These are phyloP conservation scores for Drosophila watanabei DNA, from an alignment of 1,140 invertebrate species.

Conservation along the genomic window DNA sequence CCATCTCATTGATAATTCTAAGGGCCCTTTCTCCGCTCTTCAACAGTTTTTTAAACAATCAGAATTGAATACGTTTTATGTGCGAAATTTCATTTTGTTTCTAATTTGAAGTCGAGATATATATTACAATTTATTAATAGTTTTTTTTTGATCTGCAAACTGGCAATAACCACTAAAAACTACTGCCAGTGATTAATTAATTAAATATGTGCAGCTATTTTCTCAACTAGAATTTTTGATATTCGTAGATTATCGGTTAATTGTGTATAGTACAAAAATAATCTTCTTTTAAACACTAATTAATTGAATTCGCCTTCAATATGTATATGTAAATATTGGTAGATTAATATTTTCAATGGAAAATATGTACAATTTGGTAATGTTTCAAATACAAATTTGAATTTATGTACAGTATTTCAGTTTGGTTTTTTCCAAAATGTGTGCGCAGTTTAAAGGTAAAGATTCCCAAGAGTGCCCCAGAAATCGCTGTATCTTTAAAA, in stretches of 20 bases:
- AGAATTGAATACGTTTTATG: constrained; percentile 28
- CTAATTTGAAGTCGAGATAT: constrained; percentile 54
- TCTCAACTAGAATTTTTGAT: constrained; percentile 15
- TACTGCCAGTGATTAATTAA: constrained; percentile 28
- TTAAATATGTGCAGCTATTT: constrained; percentile 26
- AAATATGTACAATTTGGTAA: constrained; percentile 33
- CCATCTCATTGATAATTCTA: constrained; percentile 24
- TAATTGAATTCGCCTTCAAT: constrained; percentile 36
- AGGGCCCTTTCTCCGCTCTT: constrained; percentile 14
- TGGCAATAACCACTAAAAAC: constrained; percentile 50
- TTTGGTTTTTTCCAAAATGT: constrained; percentile 25
- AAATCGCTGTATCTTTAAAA: background rate
- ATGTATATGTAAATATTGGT: constrained; percentile 1
- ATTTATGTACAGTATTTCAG: constrained; percentile 30
- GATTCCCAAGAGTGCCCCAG: background rate
- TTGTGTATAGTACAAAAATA: constrained; percentile 75
- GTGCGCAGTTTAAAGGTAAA: constrained; percentile 2
- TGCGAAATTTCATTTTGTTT: constrained; percentile 13
- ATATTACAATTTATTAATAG: constrained; percentile 64
- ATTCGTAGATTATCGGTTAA: constrained; percentile 15
- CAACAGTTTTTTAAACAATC: constrained; percentile 42
- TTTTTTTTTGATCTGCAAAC: constrained; percentile 42
- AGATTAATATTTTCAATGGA: constrained; percentile 37
- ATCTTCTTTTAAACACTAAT: constrained; percentile 35
- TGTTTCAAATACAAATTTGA: constrained; percentile 25